These are phyloP conservation scores for Augochlora pura DNA, from an alignment of 1,140 invertebrate species.

Conservation along the genomic window DNA sequence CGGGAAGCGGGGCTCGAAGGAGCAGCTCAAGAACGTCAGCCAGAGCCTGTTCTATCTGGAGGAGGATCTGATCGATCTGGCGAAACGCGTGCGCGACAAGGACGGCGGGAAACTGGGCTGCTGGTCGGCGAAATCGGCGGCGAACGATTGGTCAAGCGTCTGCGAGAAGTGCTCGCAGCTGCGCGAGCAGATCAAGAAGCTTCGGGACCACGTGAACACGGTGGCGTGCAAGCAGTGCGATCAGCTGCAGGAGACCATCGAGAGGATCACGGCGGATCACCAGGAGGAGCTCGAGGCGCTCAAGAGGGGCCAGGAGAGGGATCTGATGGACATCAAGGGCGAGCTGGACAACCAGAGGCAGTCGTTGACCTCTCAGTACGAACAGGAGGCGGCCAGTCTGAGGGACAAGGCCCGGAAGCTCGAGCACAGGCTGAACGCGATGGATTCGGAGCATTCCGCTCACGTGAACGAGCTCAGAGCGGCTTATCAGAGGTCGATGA, in stretches of 20 bases:
- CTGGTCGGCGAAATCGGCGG: constrained; percentile 23
- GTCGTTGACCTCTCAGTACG: constrained; percentile 73
- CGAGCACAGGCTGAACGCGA: constrained; percentile 84
- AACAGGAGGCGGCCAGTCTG: constrained; percentile 77
- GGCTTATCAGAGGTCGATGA: constrained; percentile 84
- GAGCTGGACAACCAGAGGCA: constrained; percentile 80
- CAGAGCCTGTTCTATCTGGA: constrained; percentile 66
- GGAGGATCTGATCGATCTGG: constrained; percentile 67
- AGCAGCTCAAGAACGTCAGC: constrained; percentile 67
- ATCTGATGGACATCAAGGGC: constrained; percentile 76
- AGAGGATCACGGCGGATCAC: constrained; percentile 72
- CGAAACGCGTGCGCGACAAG: constrained; percentile 60
- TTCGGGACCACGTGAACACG: constrained; percentile 80
- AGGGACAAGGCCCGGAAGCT: constrained; percentile 84
- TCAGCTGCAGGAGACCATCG: constrained; percentile 79
- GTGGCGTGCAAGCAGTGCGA: constrained; percentile 83
- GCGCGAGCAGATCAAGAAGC: constrained; percentile 80
- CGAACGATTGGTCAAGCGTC: constrained; percentile 66
- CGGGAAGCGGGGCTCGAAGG: constrained; percentile 59
- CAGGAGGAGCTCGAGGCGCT: constrained; percentile 71
- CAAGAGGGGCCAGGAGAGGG: constrained; percentile 70
- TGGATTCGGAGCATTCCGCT: constrained; percentile 89
- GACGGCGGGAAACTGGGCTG: constrained; percentile 36
- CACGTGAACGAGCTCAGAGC: constrained; percentile 87
- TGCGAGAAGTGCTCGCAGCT: constrained; percentile 74